Conservation (phyloP, 30 jellyfish, hydroid and myxozoan species). For the Sanderia malayensis region DNA sequence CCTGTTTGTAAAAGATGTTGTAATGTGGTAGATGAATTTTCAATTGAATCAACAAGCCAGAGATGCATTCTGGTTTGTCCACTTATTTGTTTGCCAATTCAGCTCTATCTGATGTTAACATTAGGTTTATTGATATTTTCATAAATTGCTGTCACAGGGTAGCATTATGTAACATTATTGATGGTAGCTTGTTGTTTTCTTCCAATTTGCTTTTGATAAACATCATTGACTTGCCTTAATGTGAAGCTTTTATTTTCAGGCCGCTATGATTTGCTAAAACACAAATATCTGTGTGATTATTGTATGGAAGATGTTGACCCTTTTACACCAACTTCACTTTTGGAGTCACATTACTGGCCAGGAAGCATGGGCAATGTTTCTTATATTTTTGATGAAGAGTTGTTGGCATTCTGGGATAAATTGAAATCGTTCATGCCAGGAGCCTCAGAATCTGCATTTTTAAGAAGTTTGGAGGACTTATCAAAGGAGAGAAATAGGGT, state of each 20-base stretch:
- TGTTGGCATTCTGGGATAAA: conserved; percentile 28
- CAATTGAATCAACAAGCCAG: not conserved
- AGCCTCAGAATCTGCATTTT: conserved; percentile 32
- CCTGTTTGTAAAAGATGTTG: too few relatives aligned
- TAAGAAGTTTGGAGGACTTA: conserved; percentile 8
- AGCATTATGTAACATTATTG: too few relatives aligned
- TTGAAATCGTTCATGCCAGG: conserved; percentile 40
- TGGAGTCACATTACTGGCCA: conserved; percentile 47
- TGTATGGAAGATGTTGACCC: conserved; percentile 30
- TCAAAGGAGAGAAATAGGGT: conserved; percentile 18
- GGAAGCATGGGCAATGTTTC: conserved; percentile 12
- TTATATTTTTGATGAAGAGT: conserved; percentile 15
- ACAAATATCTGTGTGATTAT: conserved; percentile 11
- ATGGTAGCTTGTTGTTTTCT: too few relatives aligned
- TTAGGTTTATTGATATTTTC: too few relatives aligned
- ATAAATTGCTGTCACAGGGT: too few relatives aligned
- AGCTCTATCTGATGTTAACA: too few relatives aligned
- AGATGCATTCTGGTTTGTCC: conserved; percentile 3
- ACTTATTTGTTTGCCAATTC: too few relatives aligned
- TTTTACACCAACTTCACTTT: not conserved
- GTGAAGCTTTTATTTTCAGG: conserved; percentile 17
- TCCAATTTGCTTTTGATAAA: too few relatives aligned
- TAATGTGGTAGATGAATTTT: too few relatives aligned
- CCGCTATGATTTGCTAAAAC: conserved; percentile 29
- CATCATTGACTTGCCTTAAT: too few relatives aligned